phyloP scores from a whole-genome alignment of 2,797 vertebrate species.

The Netta rufina region DNA sequence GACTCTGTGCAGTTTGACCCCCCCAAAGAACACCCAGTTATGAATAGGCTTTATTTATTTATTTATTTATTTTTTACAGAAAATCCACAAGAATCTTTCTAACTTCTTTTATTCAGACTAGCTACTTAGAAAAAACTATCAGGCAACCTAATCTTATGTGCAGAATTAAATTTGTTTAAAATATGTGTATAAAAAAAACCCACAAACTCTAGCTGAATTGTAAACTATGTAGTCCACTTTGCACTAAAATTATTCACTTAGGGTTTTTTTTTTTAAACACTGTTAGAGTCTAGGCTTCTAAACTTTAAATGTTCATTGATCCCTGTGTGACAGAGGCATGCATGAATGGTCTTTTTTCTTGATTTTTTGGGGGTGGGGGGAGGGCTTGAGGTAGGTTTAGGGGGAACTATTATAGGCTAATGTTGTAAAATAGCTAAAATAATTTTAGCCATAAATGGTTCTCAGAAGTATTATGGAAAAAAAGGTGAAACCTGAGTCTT shows the following conservation, averaged over 20 bases:
- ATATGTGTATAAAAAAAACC: constrained; percentile 16
- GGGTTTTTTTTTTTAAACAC: constrained; percentile 15
- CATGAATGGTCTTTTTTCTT: constrained; percentile 39
- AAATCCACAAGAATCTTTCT: constrained; percentile 9
- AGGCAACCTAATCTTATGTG: constrained; percentile 30
- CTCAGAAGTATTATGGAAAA: constrained; percentile 26
- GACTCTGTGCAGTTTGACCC: constrained; percentile 34
- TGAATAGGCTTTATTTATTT: constrained; percentile 13
- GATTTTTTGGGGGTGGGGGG: constrained; percentile 34
- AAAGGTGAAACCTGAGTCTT: constrained; percentile 22
- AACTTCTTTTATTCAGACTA: constrained; percentile 17
- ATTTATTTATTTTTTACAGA: not conserved
- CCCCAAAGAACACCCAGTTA: not conserved
- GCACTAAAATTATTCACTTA: constrained; percentile 66
- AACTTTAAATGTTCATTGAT: constrained; percentile 13
- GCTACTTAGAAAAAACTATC: constrained; percentile 38
- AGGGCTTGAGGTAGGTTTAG: constrained; percentile 34
- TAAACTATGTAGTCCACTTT: constrained; percentile 64
- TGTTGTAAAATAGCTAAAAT: constrained; percentile 66
- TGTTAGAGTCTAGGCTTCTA: constrained; percentile 54
- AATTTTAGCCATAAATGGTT: constrained; percentile 67
- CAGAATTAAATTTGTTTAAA: constrained; percentile 58
- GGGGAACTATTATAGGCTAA: constrained; percentile 47
- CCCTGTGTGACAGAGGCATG: constrained; percentile 53
- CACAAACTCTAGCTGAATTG: constrained; percentile 45